Conservation (phyloP, 2,888 invertebrate species). For the Seira musarum region DNA sequence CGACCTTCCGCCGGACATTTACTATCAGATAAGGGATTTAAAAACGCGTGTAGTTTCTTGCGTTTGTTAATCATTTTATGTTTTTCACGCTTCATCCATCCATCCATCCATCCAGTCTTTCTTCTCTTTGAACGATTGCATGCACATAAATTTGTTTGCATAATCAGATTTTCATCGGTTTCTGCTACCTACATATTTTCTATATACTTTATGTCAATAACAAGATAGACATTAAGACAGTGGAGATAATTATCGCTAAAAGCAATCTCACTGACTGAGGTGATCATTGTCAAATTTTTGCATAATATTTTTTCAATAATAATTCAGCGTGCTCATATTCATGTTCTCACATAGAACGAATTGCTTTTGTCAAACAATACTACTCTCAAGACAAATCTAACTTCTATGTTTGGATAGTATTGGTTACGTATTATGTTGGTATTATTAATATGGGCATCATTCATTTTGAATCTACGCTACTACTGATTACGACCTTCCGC, state of each 20-base stretch:
- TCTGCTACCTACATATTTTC: constrained; percentile 1
- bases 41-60: not conserved
- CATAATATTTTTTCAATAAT: not conserved
- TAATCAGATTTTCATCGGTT: constrained; percentile 6
- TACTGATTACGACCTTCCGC: constrained; percentile 39
- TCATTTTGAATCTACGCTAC: constrained; percentile 13
- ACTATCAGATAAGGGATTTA: constrained; percentile 5
- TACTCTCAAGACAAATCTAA: not conserved
- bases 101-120: too few species aligned
- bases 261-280: constrained; percentile 22
- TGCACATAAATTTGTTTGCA: not conserved
- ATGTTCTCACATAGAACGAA: not conserved
- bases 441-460: constrained; percentile 27
- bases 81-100: too few species aligned
- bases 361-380: not conserved
- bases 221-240: not conserved
- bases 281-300: not conserved
- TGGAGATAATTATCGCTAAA: constrained; percentile 48
- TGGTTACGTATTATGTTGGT: not conserved
- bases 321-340: not conserved
- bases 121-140: too few species aligned
- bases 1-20: constrained; percentile 44
- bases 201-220: not conserved
- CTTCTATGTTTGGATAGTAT: not conserved
- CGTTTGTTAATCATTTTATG: too few species aligned